Evolutionary conservation across 1,140 invertebrate genomes (phyloP).

Genomic region (Conus ventricosus): DNA sequence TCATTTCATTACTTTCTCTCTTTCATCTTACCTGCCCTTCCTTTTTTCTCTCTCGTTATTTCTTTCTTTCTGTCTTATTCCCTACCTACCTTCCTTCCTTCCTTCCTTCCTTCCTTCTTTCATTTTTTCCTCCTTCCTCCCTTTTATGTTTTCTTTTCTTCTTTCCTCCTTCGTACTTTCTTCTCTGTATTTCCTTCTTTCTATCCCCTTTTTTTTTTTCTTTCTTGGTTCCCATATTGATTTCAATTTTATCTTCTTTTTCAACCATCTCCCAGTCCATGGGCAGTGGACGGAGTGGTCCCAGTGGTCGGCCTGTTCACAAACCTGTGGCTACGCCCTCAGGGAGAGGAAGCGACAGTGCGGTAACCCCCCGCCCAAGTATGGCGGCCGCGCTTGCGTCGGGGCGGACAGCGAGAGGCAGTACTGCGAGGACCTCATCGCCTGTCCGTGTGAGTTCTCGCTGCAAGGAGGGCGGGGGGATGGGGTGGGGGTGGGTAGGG

Average conservation of each 20-base stretch:
- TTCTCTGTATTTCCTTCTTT: not conserved
- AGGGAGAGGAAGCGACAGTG: slow-evolving; percentile 62
- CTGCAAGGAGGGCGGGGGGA: not conserved
- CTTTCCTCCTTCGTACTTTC: not conserved
- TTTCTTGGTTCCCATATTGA: not conserved
- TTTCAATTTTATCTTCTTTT: not conserved
- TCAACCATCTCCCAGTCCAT: slow-evolving; percentile 55
- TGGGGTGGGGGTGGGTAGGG: not conserved
- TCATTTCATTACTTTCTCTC: too few species aligned
- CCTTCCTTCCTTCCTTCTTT: too few species aligned
- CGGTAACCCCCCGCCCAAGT: slow-evolving; percentile 68
- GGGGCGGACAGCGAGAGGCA: slow-evolving; percentile 59
- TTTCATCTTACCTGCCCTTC: too few species aligned
- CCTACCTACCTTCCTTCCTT: too few species aligned
- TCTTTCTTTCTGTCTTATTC: too few species aligned
- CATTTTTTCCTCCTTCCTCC: too few species aligned
- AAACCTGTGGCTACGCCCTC: slow-evolving; percentile 65
- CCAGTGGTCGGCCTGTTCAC: slow-evolving; percentile 68
- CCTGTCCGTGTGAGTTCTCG: slow-evolving; percentile 57
- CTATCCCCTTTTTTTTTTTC: not conserved
- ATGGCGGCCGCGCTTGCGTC: slow-evolving; percentile 69
- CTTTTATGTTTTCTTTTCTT: not conserved
- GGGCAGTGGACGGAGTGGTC: slow-evolving; percentile 73
- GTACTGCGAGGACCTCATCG: slow-evolving; percentile 64
- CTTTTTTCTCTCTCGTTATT: too few species aligned